Base-by-base conservation (phyloP, 1,140 invertebrate genomes). In the Ruditapes philippinarum region DNA sequence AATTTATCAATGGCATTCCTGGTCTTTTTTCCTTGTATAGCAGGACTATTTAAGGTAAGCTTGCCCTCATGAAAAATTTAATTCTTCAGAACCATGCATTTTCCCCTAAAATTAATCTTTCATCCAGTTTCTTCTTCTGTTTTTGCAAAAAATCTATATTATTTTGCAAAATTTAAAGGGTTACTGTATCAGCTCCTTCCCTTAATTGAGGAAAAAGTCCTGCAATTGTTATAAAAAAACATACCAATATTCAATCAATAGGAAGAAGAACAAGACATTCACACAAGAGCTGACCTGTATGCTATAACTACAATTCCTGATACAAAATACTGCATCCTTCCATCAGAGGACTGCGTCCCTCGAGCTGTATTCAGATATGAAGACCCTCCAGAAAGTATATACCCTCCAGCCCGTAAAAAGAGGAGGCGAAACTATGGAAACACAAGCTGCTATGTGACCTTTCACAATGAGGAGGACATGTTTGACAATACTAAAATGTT, bases 181-280 rank as follows among this genome's bases (percentile, higher is more conserved):
- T n/a, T n/a, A n/a, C n/a, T n/a, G n/a, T n/a, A n/a, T n/a, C n/a
- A n/a, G n/a, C n/a, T n/a, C n/a, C n/a, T n/a, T n/a, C n/a, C n/a
- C n/a, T n/a, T n/a, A n/a, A n/a, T n/a, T n/a, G n/a, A n/a, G n/a
- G n/a, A n/a, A n/a, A n/a, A n/a, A n/a, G n/a, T n/a, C n/a, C n/a
- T n/a, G n/a, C n/a, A n/a, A n/a, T n/a, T n/a, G n/a, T n/a, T n/a
- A n/a, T n/a, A n/a, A n/a, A n/a, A n/a, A n/a, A n/a, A n/a, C n/a
- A n/a, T 45, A 7, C 42, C 14, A 7, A 7, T 45, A 45, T 45
- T 45, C 14, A 45, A 45, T 45, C 42, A 87, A 36, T 83, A 94
- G 93, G 38, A 84, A 33, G 94, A 94, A 80, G 94, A 94, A 89
- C 81, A 88, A 84, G 91, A 93, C 74, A 93, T 94, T 25, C 91